A percentile compares a stretch with the other conserved stretches of the same genome.
Evolutionary conservation across 2,797 vertebrate genomes (phyloP).

Genomic region (Rhinophrynus dorsalis): DNA sequence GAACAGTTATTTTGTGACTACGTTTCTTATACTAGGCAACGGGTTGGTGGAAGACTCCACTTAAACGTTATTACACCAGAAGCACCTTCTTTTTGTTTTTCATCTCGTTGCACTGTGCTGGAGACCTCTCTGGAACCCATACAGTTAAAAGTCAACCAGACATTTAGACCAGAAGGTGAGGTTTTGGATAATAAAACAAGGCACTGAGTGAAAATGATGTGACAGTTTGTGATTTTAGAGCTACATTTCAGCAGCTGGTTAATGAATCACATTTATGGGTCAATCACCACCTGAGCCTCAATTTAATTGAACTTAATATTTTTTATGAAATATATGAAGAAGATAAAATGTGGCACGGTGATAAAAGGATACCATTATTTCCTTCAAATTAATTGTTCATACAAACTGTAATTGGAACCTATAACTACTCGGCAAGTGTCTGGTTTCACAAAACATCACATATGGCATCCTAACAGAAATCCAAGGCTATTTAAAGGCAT

Average conservation of each 20-base stretch:
- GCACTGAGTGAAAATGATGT: slow-evolving; percentile 20
- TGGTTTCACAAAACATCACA: neutral
- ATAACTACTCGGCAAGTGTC: neutral
- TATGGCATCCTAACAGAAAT: neutral
- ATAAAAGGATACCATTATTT: slow-evolving; percentile 13
- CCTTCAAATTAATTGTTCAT: slow-evolving; percentile 22
- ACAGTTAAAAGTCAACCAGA: too few relatives aligned
- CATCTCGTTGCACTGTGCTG: too few relatives aligned
- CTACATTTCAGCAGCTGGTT: slow-evolving; percentile 26
- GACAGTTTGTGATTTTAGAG: slow-evolving; percentile 22
- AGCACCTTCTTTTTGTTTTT: too few relatives aligned
- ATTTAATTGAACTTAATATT: slow-evolving; percentile 30
- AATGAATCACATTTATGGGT: slow-evolving; percentile 34
- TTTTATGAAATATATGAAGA: slow-evolving; percentile 18
- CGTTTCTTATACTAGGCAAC: too few relatives aligned
- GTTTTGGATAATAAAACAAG: slow-evolving; percentile 15
- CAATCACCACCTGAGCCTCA: neutral
- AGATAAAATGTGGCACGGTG: slow-evolving; percentile 15
- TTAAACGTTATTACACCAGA: too few relatives aligned
- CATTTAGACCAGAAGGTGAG: slow-evolving; percentile 4
- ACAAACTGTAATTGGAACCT: neutral
- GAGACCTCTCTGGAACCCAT: too few relatives aligned
- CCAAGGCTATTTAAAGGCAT: too few relatives aligned
- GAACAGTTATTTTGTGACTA: too few relatives aligned
- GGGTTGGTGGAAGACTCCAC: too few relatives aligned